Evolutionary conservation across 2,113 vertebrate genomes (phyloP), one percentile per base, ranked within the genome.

Genomic region (Capricornis sumatraensis): DNA sequence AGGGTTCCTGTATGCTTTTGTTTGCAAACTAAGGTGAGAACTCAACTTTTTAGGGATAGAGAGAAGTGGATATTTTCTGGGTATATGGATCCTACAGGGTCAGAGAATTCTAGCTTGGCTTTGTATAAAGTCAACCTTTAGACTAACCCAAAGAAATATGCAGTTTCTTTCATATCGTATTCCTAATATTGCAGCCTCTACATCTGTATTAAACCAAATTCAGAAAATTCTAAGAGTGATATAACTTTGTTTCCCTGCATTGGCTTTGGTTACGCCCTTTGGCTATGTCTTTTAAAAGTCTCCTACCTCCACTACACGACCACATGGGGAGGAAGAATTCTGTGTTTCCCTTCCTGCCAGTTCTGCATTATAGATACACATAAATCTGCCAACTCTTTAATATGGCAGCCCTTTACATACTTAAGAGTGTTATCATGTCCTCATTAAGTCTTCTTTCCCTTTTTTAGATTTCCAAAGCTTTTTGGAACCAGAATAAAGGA

Each of bases 401-500:
- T 62, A 83, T 50, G 28, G 57, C 7, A 84, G 2, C 7, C 36
- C 6, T 94, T 88, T 90, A 57, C 4, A 62, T 82, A 93, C 40
- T 87, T 74, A 93, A 85, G 74, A 58, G 16, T 47, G 33, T 76
- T 96, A 50, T 45, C 58, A 62, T 40, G 67, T 62, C 45, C 74
- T 83, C 62, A 53, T 67, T 64, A 91, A 43, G 27, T 86, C 62
- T 67, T 67, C 62, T 74, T 87, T 76, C 30, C 27, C 30, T 78
- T 89, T 81, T 79, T 45, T 86, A 28, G 17, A 90, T 64, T 36
- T 23, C 55, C 55, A 84, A 47, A 95, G 2, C 33, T 94, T 89
- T 47, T 92, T 86, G 76, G 40, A 89, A 88, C n/a, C 30, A 67
- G 60, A 91, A 64, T 91, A 95, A 86, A 94, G 92, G 64, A 87